These are phyloP conservation scores for Cebidichthys violaceus DNA, from an alignment of 2,113 vertebrate species.

Conservation along the genomic window DNA sequence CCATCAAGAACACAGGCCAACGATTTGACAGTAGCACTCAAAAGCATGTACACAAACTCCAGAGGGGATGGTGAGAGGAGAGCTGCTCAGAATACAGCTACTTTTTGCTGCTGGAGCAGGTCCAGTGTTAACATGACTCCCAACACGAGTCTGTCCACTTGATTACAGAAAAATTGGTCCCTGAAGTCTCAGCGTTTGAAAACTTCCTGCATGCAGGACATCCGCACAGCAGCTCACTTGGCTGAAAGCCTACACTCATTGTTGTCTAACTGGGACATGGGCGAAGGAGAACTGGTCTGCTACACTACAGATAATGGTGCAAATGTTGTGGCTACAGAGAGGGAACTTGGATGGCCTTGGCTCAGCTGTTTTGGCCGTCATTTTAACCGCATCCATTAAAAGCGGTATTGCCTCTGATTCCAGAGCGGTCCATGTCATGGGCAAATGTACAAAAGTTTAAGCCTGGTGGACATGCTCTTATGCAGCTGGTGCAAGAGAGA, in stretches of 20 bases:
- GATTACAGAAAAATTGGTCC: constrained; percentile 51
- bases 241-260: constrained; percentile 30
- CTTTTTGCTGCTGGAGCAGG: constrained; percentile 27
- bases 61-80: constrained; percentile 5
- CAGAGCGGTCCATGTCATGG: constrained; percentile 9
- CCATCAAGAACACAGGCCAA: neutral
- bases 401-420: neutral
- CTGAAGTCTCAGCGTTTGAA: constrained; percentile 47
- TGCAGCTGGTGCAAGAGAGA: constrained; percentile 15
- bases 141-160: constrained; percentile 43
- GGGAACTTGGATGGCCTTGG: constrained; percentile 29
- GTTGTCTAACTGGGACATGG: constrained; percentile 39
- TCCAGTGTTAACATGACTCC: constrained; percentile 50
- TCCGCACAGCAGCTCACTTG: constrained; percentile 35
- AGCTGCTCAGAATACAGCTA: neutral
- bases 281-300: constrained; percentile 46
- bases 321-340: constrained; percentile 30
- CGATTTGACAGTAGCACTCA: constrained; percentile 5
- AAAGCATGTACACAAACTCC: constrained; percentile 20
- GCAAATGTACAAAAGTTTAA: constrained; percentile 36
- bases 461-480: constrained; percentile 15
- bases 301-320: constrained; percentile 38
- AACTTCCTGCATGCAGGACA: constrained; percentile 47
- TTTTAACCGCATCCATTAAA: constrained; percentile 32
- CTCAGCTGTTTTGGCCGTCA: constrained; percentile 38